Conservation (phyloP, 2,888 invertebrate genomes). For the Hylaea fasciaria region DNA sequence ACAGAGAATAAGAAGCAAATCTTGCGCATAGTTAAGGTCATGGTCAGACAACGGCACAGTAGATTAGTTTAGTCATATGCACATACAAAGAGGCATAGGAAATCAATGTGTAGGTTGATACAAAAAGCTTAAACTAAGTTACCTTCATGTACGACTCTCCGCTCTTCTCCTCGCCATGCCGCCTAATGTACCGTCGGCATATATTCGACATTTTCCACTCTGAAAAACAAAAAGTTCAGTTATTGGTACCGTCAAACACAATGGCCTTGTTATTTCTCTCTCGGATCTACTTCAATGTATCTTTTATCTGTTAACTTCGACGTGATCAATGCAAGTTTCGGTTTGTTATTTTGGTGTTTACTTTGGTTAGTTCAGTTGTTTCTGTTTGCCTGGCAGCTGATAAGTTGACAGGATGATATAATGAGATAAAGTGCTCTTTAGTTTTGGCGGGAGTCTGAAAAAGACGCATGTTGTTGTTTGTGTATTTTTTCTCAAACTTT, state of each 20-base stretch:
- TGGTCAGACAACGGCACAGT: not conserved
- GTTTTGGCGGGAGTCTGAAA: too few species aligned
- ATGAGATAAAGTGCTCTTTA: not conserved
- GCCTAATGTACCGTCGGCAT: constrained; percentile 74
- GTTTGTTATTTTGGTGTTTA: constrained; percentile 31
- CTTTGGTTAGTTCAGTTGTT: constrained; percentile 27
- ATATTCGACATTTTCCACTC: constrained; percentile 77
- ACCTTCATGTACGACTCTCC: constrained; percentile 81
- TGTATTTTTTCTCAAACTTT: too few species aligned
- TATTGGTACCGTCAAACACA: constrained; percentile 32
- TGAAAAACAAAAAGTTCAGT: constrained; percentile 60
- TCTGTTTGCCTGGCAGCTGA: constrained; percentile 14
- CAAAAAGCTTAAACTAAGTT: constrained; percentile 3
- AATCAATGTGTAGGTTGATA: not conserved
- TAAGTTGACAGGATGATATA: constrained; percentile 16
- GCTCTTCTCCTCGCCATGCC: constrained; percentile 69
- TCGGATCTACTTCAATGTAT: constrained; percentile 33
- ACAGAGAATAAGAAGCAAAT: too few species aligned
- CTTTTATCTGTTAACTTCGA: constrained; percentile 36
- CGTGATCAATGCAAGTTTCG: constrained; percentile 35
- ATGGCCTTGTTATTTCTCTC: constrained; percentile 42
- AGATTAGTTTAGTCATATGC: not conserved
- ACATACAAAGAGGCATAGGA: not conserved
- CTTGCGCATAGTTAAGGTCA: too few species aligned
- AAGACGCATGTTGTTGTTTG: too few species aligned